Evolutionary conservation across 2,113 vertebrate genomes (phyloP), one percentile per base, ranked within the genome.

Genomic region (Cynoglossus semilaevis): DNA sequence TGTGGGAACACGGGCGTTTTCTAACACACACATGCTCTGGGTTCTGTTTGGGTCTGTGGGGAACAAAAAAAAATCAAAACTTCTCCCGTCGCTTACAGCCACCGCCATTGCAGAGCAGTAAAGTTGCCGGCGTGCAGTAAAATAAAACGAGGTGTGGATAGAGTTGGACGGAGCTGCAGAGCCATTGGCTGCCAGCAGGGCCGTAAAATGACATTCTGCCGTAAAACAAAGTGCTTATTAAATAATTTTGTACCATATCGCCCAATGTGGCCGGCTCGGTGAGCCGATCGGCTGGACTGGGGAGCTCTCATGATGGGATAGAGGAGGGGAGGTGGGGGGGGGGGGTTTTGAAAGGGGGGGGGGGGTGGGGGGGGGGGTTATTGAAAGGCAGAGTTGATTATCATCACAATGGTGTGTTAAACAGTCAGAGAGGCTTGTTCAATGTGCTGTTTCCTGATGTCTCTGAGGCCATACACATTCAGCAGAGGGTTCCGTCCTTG

Each of bases 171-270:
- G 80, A 80, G 78, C 74, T 77, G 79, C 77, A 79, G 82, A 85
- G 80, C 76, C 67, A 70, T 80, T 85, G 82, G 82, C 85, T 74
- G 76, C 69, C 45, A 46, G 56, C 74, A 70, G 58, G 47, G 63
- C 75, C 50, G 51, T 89, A 89, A 91, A 91, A 91, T 83, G 86
- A 88, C 71, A 57, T 75, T 58, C 47, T 9, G 58, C 78, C 70
- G 55, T 91, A 89, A 90, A 91, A 76, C 65, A 81, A 87, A 88
- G 82, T 84, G 86, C 84, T 88, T 91, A 89, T 90, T 86, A 86
- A 89, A 91, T 87, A 70, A 87, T 89, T 89, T 88, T 63, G 66
- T 87, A 87, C 75, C 87, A 81, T 85, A 82, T 88, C 15, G 42
- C 66, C 61, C 75, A 44, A 83, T 76, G 71, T 56, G 65, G 61